A percentile compares a stretch with the other conserved stretches of the same genome.
Evolutionary conservation across 64 coral and sea anemone species (phyloP).

Genomic region (Porites lutea): DNA sequence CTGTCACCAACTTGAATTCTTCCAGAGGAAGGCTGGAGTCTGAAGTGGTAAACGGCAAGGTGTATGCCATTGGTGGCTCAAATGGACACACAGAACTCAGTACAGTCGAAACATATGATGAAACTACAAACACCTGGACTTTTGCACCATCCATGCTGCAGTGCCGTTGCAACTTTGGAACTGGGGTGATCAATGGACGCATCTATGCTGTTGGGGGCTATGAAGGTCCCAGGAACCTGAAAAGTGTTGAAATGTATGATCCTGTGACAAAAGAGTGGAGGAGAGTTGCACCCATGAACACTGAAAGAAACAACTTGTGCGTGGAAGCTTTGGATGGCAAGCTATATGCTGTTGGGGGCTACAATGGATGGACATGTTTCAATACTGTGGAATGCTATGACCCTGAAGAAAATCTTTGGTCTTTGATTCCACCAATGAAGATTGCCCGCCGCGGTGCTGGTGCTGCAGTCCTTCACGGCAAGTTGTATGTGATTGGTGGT

Average conservation of each 20-base stretch:
- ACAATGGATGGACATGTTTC: conserved; percentile 93
- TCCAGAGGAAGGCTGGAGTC: conserved; percentile 81
- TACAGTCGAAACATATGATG: conserved; percentile 79
- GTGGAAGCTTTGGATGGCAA: conserved; percentile 74
- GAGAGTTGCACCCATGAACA: conserved; percentile 66
- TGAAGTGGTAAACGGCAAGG: conserved; percentile 63
- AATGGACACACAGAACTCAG: conserved; percentile 83
- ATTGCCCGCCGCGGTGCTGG: conserved; percentile 79
- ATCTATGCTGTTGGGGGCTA: conserved; percentile 88
- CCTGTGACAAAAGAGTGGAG: conserved; percentile 61
- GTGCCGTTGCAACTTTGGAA: conserved; percentile 81
- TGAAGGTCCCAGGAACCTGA: conserved; percentile 78
- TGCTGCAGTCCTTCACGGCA: conserved; percentile 71
- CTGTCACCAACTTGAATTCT: conserved; percentile 72
- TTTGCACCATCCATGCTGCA: conserved; percentile 67
- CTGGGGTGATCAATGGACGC: conserved; percentile 39
- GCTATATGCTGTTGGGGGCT: conserved; percentile 90
- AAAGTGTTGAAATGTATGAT: conserved; percentile 74
- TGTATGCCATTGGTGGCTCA: conserved; percentile 88
- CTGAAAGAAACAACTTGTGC: conserved; percentile 80
- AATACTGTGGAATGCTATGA: conserved; percentile 90
- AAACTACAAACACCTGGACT: conserved; percentile 56
- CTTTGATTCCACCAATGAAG: conserved; percentile 82
- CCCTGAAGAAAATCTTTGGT: conserved; percentile 76
- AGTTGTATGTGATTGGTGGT: conserved; percentile 92